Evolutionary conservation across 2,888 invertebrate genomes (phyloP).

Genomic region (Brachylomia viminalis): DNA sequence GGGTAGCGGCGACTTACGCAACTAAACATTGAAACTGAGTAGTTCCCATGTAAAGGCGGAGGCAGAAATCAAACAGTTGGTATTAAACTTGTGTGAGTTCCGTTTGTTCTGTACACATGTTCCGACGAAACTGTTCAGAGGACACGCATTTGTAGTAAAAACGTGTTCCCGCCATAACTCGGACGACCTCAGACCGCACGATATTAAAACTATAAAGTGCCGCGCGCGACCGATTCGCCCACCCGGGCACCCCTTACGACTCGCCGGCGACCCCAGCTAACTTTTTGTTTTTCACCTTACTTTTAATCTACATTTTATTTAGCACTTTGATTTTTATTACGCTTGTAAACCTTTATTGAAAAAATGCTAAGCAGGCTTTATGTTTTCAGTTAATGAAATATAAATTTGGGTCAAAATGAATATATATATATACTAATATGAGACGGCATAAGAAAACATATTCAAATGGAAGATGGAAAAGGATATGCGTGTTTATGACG

Average conservation of each 20-base stretch:
- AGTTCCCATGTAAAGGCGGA: constrained; percentile 37
- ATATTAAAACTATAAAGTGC: constrained; percentile 90
- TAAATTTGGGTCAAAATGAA: constrained; percentile 63
- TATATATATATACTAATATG: constrained; percentile 62
- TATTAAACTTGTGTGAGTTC: constrained; percentile 72
- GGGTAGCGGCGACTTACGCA: constrained; percentile 53
- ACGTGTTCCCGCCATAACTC: constrained; percentile 82
- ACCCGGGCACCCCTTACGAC: constrained; percentile 73
- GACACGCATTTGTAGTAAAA: constrained; percentile 83
- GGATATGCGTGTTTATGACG: constrained; percentile 87
- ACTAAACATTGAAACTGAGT: constrained; percentile 47
- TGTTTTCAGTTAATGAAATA: constrained; percentile 67
- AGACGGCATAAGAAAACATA: constrained; percentile 76
- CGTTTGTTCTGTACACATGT: constrained; percentile 71
- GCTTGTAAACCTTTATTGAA: constrained; percentile 74
- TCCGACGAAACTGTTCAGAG: constrained; percentile 69
- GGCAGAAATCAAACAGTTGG: constrained; percentile 69
- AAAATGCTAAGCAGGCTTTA: constrained; percentile 70
- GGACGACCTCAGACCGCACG: constrained; percentile 81
- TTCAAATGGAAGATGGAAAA: constrained; percentile 85
- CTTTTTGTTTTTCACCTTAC: constrained; percentile 77
- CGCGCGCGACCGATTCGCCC: constrained; percentile 80
- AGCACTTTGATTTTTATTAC: constrained; percentile 76
- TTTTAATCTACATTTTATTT: constrained; percentile 74
- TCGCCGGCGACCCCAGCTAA: constrained; percentile 68